These are phyloP conservation scores for Cydia pomonella DNA, from an alignment of 1,140 invertebrate genomes.

Conservation along the genomic window DNA sequence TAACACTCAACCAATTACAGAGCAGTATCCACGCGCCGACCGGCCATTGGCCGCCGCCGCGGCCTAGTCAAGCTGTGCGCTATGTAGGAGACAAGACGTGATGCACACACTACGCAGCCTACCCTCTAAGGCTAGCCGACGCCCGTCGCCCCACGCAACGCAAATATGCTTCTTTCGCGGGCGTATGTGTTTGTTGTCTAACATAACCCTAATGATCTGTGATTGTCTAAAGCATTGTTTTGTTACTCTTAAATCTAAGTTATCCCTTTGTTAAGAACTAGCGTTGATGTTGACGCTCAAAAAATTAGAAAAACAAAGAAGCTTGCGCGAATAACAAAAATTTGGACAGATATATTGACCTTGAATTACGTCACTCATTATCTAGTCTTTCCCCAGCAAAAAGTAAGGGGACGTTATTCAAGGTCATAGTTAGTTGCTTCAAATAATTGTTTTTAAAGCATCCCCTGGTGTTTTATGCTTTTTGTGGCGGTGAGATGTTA, in stretches of 20 bases:
- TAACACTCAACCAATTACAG: conserved; percentile 1
- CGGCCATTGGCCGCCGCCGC: neutral
- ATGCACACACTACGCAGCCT: conserved; percentile 27
- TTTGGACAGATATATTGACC: no score
- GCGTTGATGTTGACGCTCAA: no score
- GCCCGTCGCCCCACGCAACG: conserved; percentile 12
- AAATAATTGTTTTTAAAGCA: neutral
- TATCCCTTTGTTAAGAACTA: no score
- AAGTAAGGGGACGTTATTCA: no score
- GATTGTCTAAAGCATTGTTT: no score
- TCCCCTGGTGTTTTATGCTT: neutral
- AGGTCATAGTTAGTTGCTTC: no score
- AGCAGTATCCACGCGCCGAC: neutral
- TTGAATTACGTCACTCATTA: no score
- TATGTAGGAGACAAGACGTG: conserved; percentile 17
- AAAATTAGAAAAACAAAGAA: no score
- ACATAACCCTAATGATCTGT: no score
- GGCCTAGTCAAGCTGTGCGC: conserved; percentile 29
- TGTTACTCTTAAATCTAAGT: no score
- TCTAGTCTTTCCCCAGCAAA: no score
- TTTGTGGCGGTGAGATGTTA: neutral
- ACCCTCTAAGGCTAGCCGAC: conserved; percentile 21
- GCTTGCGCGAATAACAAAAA: no score
- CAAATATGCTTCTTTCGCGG: neutral
- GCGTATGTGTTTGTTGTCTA: neutral